phyloP scores from a whole-genome alignment of 2,888 invertebrate species.

The Byasa hedistus region DNA sequence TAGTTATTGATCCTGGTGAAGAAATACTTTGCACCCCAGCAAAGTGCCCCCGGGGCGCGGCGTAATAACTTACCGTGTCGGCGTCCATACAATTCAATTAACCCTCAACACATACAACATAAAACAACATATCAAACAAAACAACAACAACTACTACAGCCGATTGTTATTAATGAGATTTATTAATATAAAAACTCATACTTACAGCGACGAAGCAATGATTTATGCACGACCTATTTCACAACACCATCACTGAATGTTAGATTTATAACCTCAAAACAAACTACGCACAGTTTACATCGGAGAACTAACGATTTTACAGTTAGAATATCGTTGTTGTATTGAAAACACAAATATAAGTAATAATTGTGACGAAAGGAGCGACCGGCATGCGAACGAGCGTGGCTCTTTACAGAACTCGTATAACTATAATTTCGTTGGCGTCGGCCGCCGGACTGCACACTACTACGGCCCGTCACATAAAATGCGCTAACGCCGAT shows the following conservation, averaged over 20 bases:
- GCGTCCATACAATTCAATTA: slow-evolving; percentile 25
- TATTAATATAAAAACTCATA: slow-evolving; percentile 16
- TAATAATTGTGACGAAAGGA: neutral
- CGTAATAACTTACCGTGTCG: slow-evolving; percentile 1
- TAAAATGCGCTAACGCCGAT: slow-evolving; percentile 28
- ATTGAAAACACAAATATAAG: neutral
- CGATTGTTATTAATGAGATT: neutral
- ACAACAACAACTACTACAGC: neutral
- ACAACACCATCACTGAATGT: slow-evolving; percentile 15
- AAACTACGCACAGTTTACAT: neutral
- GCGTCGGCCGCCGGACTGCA: slow-evolving; percentile 22
- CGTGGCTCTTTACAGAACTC: slow-evolving; percentile 10
- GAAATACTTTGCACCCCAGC: slow-evolving; percentile 11
- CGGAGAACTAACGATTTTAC: neutral
- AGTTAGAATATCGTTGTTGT: neutral
- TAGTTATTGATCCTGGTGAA: slow-evolving; percentile 21
- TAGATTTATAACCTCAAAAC: slow-evolving; percentile 5
- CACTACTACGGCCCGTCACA: slow-evolving; percentile 24
- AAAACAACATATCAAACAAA: neutral
- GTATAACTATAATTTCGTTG: slow-evolving; percentile 19
- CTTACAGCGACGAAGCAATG: slow-evolving; percentile 15
- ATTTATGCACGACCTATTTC: slow-evolving; percentile 21
- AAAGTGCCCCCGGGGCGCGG: slow-evolving; percentile 2
- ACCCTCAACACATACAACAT: slow-evolving; percentile 4
- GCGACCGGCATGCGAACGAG: slow-evolving; percentile 21